A percentile compares a stretch with the other conserved stretches of the same genome.
Evolutionary conservation across 2,888 invertebrate species (phyloP).

Genomic region (Torymus texanus): DNA sequence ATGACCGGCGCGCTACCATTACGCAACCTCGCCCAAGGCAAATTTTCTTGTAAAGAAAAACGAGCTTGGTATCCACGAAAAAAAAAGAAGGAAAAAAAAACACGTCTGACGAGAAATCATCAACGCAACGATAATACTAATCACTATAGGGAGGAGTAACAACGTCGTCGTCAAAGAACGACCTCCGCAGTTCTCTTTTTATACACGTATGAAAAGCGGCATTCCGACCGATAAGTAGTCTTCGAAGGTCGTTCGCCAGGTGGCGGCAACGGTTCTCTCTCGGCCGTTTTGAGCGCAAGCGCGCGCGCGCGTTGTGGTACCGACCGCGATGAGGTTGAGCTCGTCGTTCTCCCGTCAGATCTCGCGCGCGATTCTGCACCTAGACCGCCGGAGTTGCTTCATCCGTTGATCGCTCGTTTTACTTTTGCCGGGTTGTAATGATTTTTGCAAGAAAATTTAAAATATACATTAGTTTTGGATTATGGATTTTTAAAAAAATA

Average conservation of each 20-base stretch:
- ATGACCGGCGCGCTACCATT: too few relatives aligned
- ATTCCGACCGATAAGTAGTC: conserved; percentile 46
- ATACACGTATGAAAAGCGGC: neutral
- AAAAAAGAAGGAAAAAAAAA: conserved; percentile 7
- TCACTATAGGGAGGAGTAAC: conserved; percentile 18
- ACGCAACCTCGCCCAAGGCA: too few relatives aligned
- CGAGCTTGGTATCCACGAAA: too few relatives aligned
- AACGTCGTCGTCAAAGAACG: neutral
- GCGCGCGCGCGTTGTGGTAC: neutral
- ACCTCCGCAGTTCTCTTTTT: conserved; percentile 20
- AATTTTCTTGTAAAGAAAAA: too few relatives aligned
- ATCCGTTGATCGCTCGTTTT: neutral
- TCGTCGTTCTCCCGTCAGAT: neutral
- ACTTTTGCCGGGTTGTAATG: neutral
- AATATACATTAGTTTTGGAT: too few relatives aligned
- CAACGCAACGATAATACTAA: neutral
- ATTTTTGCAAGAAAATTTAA: too few relatives aligned
- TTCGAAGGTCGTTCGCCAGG: conserved; percentile 55
- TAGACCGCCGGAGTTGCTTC: too few relatives aligned
- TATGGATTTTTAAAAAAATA: too few relatives aligned
- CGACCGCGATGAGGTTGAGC: neutral
- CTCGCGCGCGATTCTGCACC: neutral
- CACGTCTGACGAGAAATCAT: neutral
- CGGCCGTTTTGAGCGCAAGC: neutral
- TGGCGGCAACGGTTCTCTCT: conserved; percentile 39